Evolutionary conservation across 2,888 invertebrate genomes (phyloP).

Genomic region (Calameuta filiformis): DNA sequence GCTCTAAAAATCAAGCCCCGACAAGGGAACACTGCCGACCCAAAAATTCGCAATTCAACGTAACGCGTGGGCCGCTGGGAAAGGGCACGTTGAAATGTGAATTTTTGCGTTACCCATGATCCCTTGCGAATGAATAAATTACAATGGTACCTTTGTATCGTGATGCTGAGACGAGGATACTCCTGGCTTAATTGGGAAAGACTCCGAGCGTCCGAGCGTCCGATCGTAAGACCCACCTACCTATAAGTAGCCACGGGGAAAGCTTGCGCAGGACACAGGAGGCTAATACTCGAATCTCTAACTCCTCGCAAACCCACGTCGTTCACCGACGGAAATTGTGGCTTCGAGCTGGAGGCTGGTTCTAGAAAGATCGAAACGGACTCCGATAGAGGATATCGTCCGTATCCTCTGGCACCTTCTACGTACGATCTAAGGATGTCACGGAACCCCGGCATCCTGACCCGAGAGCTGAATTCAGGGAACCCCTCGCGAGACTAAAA

Average conservation of each 20-base stretch:
- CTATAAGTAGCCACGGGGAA: constrained; percentile 78
- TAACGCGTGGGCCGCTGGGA: not conserved
- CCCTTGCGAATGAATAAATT: not conserved
- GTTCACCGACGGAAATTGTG: constrained; percentile 62
- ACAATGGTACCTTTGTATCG: not conserved
- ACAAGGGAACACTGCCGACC: not conserved
- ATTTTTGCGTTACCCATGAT: not conserved
- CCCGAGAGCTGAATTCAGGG: not conserved
- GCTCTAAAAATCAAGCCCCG: constrained; percentile 64
- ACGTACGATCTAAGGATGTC: no score
- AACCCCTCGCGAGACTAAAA: not conserved
- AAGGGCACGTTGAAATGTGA: not conserved
- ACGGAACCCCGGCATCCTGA: no score
- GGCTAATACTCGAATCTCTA: constrained; percentile 67
- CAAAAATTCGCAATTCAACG: not conserved
- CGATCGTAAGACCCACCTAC: constrained; percentile 67
- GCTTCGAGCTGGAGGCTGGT: constrained; percentile 67
- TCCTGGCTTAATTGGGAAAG: not conserved
- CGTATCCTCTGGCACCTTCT: no score
- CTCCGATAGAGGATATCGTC: not conserved
- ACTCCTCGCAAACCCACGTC: constrained; percentile 63
- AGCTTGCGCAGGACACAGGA: constrained; percentile 79
- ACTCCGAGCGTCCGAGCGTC: not conserved
- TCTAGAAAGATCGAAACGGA: constrained; percentile 60
- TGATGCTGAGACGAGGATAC: constrained; percentile 18